Evolutionary conservation across 2,113 vertebrate genomes (phyloP).

Genomic region (Corythornis cristatus): DNA sequence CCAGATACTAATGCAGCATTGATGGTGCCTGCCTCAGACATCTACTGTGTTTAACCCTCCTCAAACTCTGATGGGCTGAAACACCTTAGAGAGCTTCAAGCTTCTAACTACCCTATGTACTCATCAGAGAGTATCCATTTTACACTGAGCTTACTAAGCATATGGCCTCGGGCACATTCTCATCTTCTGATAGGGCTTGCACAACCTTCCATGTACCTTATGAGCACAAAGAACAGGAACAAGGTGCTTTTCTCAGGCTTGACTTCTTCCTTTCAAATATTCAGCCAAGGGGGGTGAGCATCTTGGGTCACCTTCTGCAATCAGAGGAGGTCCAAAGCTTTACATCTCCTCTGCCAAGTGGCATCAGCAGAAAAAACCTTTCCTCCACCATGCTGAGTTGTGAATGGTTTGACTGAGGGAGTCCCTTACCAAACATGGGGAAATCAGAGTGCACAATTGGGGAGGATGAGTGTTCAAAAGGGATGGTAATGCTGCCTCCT

Average conservation of each 20-base stretch:
- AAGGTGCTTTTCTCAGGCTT: constrained; percentile 25
- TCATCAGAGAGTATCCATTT: background rate
- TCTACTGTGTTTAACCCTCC: background rate
- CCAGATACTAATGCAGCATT: background rate
- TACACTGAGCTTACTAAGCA: background rate
- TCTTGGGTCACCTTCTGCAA: background rate
- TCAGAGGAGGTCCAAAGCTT: background rate
- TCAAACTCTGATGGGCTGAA: background rate
- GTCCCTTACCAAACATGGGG: background rate
- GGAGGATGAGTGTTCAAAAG: background rate
- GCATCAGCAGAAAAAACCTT: background rate
- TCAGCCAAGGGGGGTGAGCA: accelerated
- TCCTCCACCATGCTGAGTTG: background rate
- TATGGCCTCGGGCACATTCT: background rate
- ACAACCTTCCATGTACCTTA: constrained; percentile 17
- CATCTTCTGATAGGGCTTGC: constrained; percentile 35
- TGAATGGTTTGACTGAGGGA: background rate
- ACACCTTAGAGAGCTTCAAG: background rate
- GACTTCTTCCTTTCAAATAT: background rate
- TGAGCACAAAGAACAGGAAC: background rate
- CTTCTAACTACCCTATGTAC: background rate
- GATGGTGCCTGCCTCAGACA: background rate
- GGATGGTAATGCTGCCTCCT: background rate
- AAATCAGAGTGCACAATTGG: accelerated
- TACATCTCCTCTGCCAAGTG: background rate